Percentiles rank a stretch among this genome's conserved stretches.
phyloP scores from a whole-genome alignment of 2,797 vertebrate species.

The Morelia viridis region DNA sequence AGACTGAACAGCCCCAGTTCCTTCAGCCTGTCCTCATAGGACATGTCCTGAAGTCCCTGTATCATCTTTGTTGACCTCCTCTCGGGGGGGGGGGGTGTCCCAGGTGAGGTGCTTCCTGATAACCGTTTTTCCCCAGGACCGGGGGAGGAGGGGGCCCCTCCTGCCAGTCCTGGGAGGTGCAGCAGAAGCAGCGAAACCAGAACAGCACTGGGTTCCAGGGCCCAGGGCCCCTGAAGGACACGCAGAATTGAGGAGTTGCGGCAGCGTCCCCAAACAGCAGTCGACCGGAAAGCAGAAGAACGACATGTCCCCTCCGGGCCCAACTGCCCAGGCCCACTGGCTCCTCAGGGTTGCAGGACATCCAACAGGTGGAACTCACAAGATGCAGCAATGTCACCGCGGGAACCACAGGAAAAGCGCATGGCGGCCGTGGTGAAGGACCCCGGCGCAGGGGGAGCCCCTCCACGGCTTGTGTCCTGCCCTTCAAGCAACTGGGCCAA shows the following conservation, averaged over 20 bases:
- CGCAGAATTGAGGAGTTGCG: too few relatives aligned
- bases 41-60: too few relatives aligned
- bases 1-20: too few relatives aligned
- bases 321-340: not conserved
- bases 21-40: too few relatives aligned
- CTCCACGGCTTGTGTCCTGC: rapidly evolving
- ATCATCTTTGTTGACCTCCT: too few relatives aligned
- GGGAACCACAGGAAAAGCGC: not conserved
- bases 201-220: not conserved
- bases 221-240: not conserved
- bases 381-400: not conserved
- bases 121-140: not conserved
- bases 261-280: not conserved
- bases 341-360: not conserved
- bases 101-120: not conserved
- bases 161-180: not conserved
- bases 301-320: too few relatives aligned
- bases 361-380: not conserved
- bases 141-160: not conserved
- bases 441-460: not conserved
- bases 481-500: not conserved
- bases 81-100: not conserved
- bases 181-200: not conserved
- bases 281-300: not conserved
- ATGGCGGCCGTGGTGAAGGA: not conserved